Evolutionary conservation across 2,113 vertebrate species (phyloP), one percentile per base, ranked within the genome.

Genomic region (Tetraodon nigroviridis): DNA sequence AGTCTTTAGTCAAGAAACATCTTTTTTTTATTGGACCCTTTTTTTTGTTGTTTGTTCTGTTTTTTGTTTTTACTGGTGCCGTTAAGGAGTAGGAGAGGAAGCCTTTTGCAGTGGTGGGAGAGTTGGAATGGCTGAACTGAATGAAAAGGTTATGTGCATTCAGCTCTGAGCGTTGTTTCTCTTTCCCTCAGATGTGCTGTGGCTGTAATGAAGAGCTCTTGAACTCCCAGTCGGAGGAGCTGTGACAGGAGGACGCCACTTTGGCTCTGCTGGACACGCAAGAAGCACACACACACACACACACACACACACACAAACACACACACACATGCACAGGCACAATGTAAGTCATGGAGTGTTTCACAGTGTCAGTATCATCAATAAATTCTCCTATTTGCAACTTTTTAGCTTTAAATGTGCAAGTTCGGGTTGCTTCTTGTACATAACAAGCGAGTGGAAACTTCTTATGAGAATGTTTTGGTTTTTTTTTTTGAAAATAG

Each of bases 211-310:
- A 92, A 92, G 90, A 90, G 90, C 90, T 90, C 85, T 88, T 91
- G 91, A 92, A 92, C 92, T 82, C 73, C 29, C 78, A 85, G 84
- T 82, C 85, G 87, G 88, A 82, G 89, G 84, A 88, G 90, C 90
- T 84, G 83, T 90, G 92, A 92, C 92, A 92, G 88, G 87, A 92
- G 90, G 90, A 92, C 84, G 77, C 91, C 92, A 88, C 76, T 81
- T 69, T 85, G 76, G 75, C 65, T 71, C 69, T 64, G 61, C 52
- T 78, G 76, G 78, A 75, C 67, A 49, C 52, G 45, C 5, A 3
- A 67, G 53, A 53, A 67, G 53, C 41, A 69, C 60, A 67, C 41
- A 61, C 54, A 37, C 57, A 48, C 51, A 16, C n/a, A 24, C 8
- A n/a, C 63, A 53, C 51, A 63, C 57, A 56, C 32, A 50, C 27